Base-by-base conservation (phyloP, 92 coral and sea anemone genomes). In the Metridium senile region DNA sequence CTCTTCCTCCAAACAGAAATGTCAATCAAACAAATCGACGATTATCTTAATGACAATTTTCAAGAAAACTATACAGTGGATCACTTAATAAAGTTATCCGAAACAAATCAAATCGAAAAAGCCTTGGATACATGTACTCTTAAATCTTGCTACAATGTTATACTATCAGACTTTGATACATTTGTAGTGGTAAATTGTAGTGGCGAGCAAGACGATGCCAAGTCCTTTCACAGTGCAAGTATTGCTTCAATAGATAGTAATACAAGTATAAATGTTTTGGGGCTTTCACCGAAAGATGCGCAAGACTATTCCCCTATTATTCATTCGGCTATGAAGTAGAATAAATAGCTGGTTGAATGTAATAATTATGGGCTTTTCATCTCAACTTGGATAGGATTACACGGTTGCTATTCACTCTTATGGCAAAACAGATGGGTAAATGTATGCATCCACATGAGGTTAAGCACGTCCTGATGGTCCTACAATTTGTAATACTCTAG, bases 1-100 rank as follows among this genome's bases (percentile, higher is more conserved):
- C 81, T 94, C 63, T 94, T 94, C 81, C 86, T 94, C 74, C 98
- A 94, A 89, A 93, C 93, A 21, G 90, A 90, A 61, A 91, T 94
- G 27, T 82, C 97, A 46, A 35, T 82, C 2, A 75, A 75, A 22
- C 93, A 94, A 85, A 94, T 94, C 30, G 88, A 94, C 33, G 81
- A 75, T 26, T 94, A 89, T 77, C 83, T 94, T 34, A 82, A 87
- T 22, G 98, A 97, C 18, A 89, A 89, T 79, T 89, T 81, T 71
- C 85, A 86, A 53, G 78, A 89, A n/a, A 66, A 89, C 58, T 81
- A 80, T 31, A 76, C 91, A 9, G 95, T 89, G 13, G 97, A 94
- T 27, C 92, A 83, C 33, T 70, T 94, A 29, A 56, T 94, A 33
- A 56, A 30, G 26, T 51, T 85, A 26, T 68, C 85, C 49, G 93